Evolutionary conservation across 2,888 invertebrate genomes (phyloP).

Genomic region (Chrysina gloriosa): DNA sequence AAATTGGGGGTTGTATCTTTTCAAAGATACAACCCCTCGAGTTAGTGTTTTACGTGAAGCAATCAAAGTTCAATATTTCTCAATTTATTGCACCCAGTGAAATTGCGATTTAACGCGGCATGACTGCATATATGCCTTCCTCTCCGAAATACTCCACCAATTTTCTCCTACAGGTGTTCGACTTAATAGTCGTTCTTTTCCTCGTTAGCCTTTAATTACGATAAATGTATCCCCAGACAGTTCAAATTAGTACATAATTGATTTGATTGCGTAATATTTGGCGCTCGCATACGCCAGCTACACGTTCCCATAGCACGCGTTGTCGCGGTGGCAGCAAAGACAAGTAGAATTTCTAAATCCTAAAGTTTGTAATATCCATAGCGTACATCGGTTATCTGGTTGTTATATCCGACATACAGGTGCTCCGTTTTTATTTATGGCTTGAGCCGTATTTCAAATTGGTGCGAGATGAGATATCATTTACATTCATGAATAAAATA

Average conservation of each 20-base stretch:
- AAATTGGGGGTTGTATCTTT: too few species aligned
- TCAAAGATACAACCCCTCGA: too few species aligned
- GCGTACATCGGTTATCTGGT: conserved; percentile 20
- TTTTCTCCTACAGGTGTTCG: conserved; percentile 36
- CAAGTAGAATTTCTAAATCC: conserved; percentile 7
- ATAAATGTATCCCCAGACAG: conserved; percentile 34
- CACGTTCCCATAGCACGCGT: background rate
- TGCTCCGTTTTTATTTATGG: conserved; percentile 28
- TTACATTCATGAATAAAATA: conserved; percentile 16
- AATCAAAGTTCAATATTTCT: too few species aligned
- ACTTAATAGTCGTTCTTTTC: conserved; percentile 9
- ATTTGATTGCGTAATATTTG: conserved; percentile 34
- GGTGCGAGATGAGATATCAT: background rate
- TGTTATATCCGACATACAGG: conserved; percentile 30
- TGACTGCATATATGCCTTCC: too few species aligned
- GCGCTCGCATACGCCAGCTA: background rate
- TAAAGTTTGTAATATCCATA: background rate
- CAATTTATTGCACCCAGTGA: too few species aligned
- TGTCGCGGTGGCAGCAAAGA: conserved; percentile 1
- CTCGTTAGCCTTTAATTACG: conserved; percentile 35
- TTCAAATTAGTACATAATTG: conserved; percentile 37
- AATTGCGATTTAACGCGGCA: too few species aligned
- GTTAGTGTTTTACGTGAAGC: too few species aligned
- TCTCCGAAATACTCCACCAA: too few species aligned
- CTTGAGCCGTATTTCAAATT: conserved; percentile 16